Evolutionary conservation across 2,888 invertebrate genomes (phyloP).

Genomic region (Phorcus lineatus): DNA sequence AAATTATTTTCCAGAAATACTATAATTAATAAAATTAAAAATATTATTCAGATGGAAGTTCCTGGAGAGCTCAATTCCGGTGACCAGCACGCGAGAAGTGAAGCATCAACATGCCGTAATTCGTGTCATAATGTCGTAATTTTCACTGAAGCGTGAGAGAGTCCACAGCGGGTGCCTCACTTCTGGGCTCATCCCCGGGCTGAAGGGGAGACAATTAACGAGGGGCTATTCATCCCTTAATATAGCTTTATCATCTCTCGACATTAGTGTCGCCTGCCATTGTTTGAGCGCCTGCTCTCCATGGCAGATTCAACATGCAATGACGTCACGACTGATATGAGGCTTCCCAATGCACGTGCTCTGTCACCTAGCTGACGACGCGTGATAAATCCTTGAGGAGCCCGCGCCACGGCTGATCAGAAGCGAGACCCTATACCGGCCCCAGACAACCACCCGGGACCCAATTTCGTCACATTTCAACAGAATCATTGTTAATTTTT

Average conservation of each 20-base stretch:
- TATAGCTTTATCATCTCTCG: background rate
- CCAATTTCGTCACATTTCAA: constrained; percentile 1
- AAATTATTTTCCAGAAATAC: constrained; percentile 3
- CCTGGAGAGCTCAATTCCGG: background rate
- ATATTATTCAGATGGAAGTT: constrained; percentile 5
- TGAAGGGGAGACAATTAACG: background rate
- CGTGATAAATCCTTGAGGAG: background rate
- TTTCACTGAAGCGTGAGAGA: background rate
- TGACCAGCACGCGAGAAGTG: background rate
- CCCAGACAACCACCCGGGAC: background rate
- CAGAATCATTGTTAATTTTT: background rate
- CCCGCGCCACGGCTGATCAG: background rate
- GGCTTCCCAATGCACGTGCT: background rate
- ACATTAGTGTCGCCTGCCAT: background rate
- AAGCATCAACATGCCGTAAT: background rate
- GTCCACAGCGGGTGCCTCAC: background rate
- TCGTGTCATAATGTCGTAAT: background rate
- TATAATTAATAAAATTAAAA: constrained; percentile 10
- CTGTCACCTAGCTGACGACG: background rate
- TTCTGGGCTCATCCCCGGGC: background rate
- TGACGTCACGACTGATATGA: background rate
- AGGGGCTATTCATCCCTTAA: background rate
- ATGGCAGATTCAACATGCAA: background rate
- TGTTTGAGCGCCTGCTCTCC: background rate
- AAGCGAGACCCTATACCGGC: background rate